Evolutionary conservation across 2,113 vertebrate genomes (phyloP), one percentile per base, ranked within the genome.

Genomic region (Taurulus bubalis): DNA sequence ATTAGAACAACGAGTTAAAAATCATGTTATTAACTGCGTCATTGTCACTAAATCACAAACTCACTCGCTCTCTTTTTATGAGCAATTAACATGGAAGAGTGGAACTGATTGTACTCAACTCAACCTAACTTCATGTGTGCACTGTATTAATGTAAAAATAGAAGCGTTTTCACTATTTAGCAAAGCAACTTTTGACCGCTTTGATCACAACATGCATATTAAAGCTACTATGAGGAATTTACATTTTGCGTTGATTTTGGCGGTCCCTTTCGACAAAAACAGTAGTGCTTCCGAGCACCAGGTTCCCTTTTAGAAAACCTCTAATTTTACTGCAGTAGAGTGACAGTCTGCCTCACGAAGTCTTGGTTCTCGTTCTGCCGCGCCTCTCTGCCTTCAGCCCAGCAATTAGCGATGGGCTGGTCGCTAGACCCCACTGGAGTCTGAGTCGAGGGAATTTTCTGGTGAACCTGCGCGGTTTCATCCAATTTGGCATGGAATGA

Each of bases 1-100:
- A 4, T 59, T 68, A 18, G 15, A 68, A 78, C 36, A 1, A 36
- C 22, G 15, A 24, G 40, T 8, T 34, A 26, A 69, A 20, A 28
- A 78, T 79, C 40, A 53, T 65, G 15, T 36, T 55, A 42, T 24
- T 56, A 62, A 38, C 45, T 30, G 30, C n/a, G 30, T 55, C 14
- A 24, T 15, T 45, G 55, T 64, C 38, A 36, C 10, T 1, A 15
- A 26, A 56, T 45, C 32, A 42, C 4, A 3, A 38, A 47, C 24
- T 40, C 16, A 71, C 5, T n/a, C 16, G 55, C 71, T 66, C 32
- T 55, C 32, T n/a, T 65, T 76, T 14, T 18, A 47, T 40, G 24
- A 38, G 8, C 24, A 30, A 34, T 38, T 56, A 34, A 51, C 32
- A 11, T 16, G 28, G 11, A 65, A 3, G 45, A 34, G 22, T 32